Conservation (phyloP, 2,113 vertebrate species). For the Eulacestoma nigropectus region DNA sequence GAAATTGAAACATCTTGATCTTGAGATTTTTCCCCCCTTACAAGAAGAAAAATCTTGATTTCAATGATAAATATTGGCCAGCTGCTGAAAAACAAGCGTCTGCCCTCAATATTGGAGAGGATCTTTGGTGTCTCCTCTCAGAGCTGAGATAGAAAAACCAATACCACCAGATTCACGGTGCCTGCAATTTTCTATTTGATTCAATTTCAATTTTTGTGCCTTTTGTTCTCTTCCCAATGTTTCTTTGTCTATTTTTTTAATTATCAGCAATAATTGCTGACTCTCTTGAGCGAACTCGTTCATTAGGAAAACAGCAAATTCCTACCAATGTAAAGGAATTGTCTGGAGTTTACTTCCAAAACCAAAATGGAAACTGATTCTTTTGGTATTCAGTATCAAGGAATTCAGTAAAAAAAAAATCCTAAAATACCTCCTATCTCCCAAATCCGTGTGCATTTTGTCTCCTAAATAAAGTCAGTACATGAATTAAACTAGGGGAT, state of each 20-base stretch:
- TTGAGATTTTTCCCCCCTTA: not conserved
- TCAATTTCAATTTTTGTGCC: not conserved
- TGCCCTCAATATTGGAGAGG: not conserved
- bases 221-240: accelerated
- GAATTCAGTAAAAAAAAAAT: not conserved
- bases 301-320: not conserved
- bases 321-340: not conserved
- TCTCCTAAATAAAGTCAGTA: not conserved
- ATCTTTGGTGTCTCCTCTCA: not conserved
- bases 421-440: not conserved
- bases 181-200: not conserved
- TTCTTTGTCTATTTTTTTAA: not conserved
- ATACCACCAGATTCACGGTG: not conserved
- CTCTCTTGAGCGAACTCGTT: not conserved
- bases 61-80: not conserved
- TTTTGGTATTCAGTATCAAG: not conserved
- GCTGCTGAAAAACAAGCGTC: not conserved
- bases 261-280: not conserved
- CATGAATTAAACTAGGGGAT: not conserved
- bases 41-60: not conserved
- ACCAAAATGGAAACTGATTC: not conserved
- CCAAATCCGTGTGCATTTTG: not conserved
- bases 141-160: not conserved
- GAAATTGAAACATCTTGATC: not conserved
- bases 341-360: not conserved